Evolutionary conservation across 2,113 vertebrate species (phyloP).

Genomic region (Tupaia chinensis): DNA sequence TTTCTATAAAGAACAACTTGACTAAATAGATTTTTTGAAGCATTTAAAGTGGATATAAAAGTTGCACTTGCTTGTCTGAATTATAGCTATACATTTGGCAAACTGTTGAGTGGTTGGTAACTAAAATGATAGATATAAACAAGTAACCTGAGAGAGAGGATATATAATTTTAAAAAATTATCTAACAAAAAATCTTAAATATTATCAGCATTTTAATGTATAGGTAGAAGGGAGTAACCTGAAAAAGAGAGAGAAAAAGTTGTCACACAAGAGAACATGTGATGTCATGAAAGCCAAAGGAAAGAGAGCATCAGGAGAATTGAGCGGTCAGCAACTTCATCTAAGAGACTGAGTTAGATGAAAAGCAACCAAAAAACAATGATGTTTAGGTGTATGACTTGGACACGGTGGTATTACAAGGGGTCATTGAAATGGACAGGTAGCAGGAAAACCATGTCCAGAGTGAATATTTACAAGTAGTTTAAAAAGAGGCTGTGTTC

Average conservation of each 20-base stretch:
- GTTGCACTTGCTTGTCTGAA: background rate
- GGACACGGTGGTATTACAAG: background rate
- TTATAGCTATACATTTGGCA: background rate
- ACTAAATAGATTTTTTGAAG: background rate
- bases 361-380: background rate
- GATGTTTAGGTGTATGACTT: background rate
- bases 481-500: background rate
- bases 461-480: background rate
- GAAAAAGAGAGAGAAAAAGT: background rate
- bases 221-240: background rate
- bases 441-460: background rate
- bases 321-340: background rate
- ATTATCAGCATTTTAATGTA: background rate
- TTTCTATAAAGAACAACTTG: background rate
- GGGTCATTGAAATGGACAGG: background rate
- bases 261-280: background rate
- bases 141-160: background rate
- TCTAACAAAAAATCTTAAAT: background rate
- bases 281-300: background rate
- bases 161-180: background rate
- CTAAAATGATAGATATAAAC: background rate
- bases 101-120: background rate
- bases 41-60: background rate
- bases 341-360: background rate
- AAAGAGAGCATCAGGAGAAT: background rate